phyloP scores from a whole-genome alignment of 2,888 invertebrate genomes.

The Zhengitettix transpicula region DNA sequence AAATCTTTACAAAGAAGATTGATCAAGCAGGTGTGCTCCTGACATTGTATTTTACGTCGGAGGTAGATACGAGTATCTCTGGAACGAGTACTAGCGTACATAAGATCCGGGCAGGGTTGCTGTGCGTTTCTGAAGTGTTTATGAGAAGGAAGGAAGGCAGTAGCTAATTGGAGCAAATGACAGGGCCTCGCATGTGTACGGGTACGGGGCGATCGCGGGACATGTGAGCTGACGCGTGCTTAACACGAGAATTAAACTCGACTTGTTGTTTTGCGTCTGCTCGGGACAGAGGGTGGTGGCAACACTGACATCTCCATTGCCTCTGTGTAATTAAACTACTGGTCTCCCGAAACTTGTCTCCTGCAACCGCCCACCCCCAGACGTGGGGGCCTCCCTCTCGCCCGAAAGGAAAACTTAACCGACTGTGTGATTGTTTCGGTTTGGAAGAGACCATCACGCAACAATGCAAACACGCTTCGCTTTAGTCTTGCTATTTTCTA shows the following conservation, averaged over 20 bases:
- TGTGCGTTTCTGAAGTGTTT: no score
- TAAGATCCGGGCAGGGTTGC: no score
- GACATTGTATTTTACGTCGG: no score
- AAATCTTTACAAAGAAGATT: no score
- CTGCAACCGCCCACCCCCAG: background rate
- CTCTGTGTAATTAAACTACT: conserved; percentile 8
- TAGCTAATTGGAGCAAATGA: no score
- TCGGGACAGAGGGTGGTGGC: background rate
- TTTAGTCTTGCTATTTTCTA: no score
- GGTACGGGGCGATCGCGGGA: background rate
- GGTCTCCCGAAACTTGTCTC: background rate
- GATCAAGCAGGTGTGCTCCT: no score
- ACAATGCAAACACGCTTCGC: background rate
- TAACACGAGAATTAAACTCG: conserved; percentile 10
- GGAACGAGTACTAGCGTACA: no score
- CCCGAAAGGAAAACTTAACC: background rate
- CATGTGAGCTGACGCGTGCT: conserved; percentile 10
- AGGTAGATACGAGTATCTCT: no score
- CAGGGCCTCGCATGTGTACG: no score
- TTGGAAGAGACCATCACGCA: background rate
- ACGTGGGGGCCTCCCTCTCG: background rate
- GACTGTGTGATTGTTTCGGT: background rate
- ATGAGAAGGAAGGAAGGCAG: no score
- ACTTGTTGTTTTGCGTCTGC: background rate
- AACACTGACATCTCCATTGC: background rate